Conservation (phyloP, 2,113 vertebrate genomes). For the Typhlomys cinereus region DNA sequence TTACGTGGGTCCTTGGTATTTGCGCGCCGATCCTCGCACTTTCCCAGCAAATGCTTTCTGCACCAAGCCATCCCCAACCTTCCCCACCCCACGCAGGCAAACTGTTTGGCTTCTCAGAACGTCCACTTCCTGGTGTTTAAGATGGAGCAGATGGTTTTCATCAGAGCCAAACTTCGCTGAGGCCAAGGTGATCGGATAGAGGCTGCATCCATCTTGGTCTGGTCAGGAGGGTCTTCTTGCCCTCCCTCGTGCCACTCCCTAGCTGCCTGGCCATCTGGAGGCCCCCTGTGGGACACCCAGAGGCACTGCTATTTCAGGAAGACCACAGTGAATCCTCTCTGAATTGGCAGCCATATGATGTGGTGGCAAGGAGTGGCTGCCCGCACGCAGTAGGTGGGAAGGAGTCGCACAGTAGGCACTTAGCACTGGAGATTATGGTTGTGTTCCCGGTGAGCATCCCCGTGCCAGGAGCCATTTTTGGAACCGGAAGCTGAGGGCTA, state of each 20-base stretch:
- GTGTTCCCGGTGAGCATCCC: background rate
- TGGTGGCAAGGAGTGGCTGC: background rate
- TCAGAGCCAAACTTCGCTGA: accelerated
- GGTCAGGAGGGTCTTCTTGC: background rate
- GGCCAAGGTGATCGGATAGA: background rate
- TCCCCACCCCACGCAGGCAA: no score
- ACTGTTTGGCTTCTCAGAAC: background rate
- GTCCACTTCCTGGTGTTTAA: background rate
- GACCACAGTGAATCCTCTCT: accelerated
- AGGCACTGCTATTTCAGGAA: background rate
- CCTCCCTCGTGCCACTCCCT: accelerated
- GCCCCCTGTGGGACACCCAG: accelerated
- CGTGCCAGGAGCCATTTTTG: background rate
- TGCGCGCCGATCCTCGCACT: no score
- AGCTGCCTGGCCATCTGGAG: accelerated
- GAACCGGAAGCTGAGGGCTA: background rate
- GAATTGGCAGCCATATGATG: background rate
- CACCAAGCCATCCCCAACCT: no score
- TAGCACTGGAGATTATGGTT: accelerated
- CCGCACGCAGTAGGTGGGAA: background rate
- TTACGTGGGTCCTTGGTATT: no score
- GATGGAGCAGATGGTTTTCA: background rate
- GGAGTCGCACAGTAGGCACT: background rate
- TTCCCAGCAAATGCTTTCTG: no score
- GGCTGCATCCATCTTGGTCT: background rate